A percentile compares a stretch with the other conserved stretches of the same genome.
Conservation (phyloP, 2,113 vertebrate genomes). For the Pangasianodon gigas region DNA sequence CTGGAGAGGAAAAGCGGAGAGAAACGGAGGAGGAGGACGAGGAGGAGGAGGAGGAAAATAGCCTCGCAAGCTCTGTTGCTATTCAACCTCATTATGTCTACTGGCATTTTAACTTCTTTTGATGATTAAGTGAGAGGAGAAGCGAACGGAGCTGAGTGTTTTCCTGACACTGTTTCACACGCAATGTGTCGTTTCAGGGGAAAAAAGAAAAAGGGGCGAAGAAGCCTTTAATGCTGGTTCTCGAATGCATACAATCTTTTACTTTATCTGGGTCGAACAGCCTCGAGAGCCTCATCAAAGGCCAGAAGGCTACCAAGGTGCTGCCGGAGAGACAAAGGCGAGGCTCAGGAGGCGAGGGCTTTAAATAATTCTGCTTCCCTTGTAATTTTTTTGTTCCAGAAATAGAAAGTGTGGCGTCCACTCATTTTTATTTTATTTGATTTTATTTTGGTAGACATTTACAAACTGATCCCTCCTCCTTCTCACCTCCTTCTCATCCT, state of each 20-base stretch:
- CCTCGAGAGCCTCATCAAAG: slow-evolving; percentile 67
- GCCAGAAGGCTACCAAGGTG: slow-evolving; percentile 55
- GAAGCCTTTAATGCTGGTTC: slow-evolving; percentile 67
- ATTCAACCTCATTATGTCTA: slow-evolving; percentile 75
- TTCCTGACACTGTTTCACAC: slow-evolving; percentile 66
- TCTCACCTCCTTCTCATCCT: background rate
- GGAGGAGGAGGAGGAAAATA: slow-evolving; percentile 38
- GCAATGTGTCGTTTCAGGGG: slow-evolving; percentile 46
- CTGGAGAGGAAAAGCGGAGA: slow-evolving; percentile 28
- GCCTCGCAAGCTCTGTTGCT: slow-evolving; percentile 38
- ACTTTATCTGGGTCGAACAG: slow-evolving; percentile 73
- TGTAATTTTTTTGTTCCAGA: slow-evolving; percentile 37
- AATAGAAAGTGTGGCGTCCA: slow-evolving; percentile 45
- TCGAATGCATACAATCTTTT: slow-evolving; percentile 69
- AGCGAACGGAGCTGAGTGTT: slow-evolving; percentile 53
- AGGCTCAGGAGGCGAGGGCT: slow-evolving; percentile 41
- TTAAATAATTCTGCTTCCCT: slow-evolving; percentile 59
- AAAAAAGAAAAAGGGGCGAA: background rate
- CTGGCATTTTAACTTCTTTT: slow-evolving; percentile 74
- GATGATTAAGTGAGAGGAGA: slow-evolving; percentile 69
- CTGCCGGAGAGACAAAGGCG: slow-evolving; percentile 49
- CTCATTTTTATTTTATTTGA: slow-evolving; percentile 38
- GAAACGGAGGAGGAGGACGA: slow-evolving; percentile 35
- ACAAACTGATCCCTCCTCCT: background rate
- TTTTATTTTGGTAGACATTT: slow-evolving; percentile 40